Evolutionary conservation across 2,888 invertebrate species (phyloP), one percentile per base, ranked within the genome.

Genomic region (Acrocyrtus sp.): DNA sequence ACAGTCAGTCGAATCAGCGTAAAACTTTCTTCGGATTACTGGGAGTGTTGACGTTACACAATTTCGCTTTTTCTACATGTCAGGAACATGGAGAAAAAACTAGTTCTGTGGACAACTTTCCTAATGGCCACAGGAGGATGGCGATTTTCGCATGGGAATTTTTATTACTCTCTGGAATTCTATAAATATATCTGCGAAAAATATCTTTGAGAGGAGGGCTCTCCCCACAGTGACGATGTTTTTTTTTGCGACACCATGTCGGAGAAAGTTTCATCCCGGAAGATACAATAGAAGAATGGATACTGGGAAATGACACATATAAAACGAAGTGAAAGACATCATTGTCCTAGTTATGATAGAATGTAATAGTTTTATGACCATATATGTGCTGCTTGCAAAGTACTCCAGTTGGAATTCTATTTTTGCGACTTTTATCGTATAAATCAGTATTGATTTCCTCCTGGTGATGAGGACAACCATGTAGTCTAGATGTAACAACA

Each of bases 1-100:
- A 61, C 61, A 61, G 50, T 50, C 50, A 29, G 21, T 2, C 43
- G 27, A 29, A 34, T 8, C 34, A 8, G n/a, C n/a, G n/a, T n/a
- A n/a, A n/a, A n/a, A 8, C 34, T 34, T 34, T 34, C 34, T 12
- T 12, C 5, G 34, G 34, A 34, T 34, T 34, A 34, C 34, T 34
- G 34, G 6, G 12, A 34, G 34, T 34, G 34, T 34, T 12, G 34
- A 34, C 34, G 5, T 34, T 34, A 34, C 34, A 34, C 34, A 34
- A 34, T 34, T 34, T 34, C 34, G 6, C 34, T 34, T 34, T 34
- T 12, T 8, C 34, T 34, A 5, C n/a, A n/a, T 34, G 34, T 34
- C 34, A 12, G 5, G 6, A 34, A 34, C 34, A 34, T n/a, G n/a
- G 34, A 34, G 12, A 34, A 34, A 12, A 34, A 34, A 34, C 12